Evolutionary conservation across 2,888 invertebrate species (phyloP).

Genomic region (Spodoptera picta): DNA sequence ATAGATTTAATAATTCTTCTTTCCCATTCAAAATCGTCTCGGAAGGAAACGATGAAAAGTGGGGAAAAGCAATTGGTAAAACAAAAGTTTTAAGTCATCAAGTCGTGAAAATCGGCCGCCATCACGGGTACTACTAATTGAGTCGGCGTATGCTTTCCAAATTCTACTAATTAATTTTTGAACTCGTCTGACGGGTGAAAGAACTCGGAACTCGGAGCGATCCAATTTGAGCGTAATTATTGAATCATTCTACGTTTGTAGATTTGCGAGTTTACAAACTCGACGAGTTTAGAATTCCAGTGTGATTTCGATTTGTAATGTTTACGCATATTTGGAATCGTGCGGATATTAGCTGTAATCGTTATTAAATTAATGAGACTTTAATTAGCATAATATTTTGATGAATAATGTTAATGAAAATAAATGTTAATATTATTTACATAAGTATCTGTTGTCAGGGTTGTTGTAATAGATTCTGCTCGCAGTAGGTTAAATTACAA

Average conservation of each 20-base stretch:
- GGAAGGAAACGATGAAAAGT: constrained; percentile 49
- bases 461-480: too few species aligned
- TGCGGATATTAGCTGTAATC: constrained; percentile 21
- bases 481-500: too few species aligned
- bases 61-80: constrained; percentile 40
- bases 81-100: constrained; percentile 53
- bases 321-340: constrained; percentile 34
- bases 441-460: too few species aligned
- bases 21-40: constrained; percentile 41
- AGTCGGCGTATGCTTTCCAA: constrained; percentile 67
- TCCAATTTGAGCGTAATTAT: constrained; percentile 70
- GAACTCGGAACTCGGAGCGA: constrained; percentile 56
- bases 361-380: constrained; percentile 8
- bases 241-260: constrained; percentile 67
- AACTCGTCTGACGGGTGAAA: constrained; percentile 64
- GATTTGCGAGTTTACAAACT: constrained; percentile 49
- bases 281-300: constrained; percentile 35
- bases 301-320: constrained; percentile 38
- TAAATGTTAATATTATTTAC: too few species aligned
- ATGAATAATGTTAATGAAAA: background rate
- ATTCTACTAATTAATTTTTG: constrained; percentile 77
- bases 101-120: constrained; percentile 60
- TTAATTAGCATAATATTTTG: background rate
- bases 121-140: constrained; percentile 62
- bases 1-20: constrained; percentile 34